Percentiles rank a stretch among this genome's conserved stretches.
Conservation (phyloP, 2,113 vertebrate genomes). For the Accipiter cooperii region DNA sequence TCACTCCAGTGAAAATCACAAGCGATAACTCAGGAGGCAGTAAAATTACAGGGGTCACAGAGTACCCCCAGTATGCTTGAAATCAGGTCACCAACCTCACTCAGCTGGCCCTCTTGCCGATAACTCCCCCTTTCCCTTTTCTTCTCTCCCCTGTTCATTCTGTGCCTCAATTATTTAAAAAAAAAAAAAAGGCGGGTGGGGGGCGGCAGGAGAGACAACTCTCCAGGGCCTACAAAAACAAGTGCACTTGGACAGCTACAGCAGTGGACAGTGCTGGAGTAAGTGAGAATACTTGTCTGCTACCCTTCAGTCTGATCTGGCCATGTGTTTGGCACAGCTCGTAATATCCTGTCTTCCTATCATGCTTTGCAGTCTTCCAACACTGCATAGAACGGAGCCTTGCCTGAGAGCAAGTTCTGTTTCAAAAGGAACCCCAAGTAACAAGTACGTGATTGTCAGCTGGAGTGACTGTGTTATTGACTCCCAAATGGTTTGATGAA, state of each 20-base stretch:
- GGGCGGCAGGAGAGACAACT: background rate
- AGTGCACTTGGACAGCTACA: background rate
- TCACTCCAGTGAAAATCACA: constrained; percentile 50
- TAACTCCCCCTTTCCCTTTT: background rate
- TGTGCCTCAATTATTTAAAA: background rate
- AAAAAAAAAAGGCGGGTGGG: background rate
- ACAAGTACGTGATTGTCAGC: background rate
- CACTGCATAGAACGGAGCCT: accelerated
- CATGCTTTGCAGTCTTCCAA: background rate
- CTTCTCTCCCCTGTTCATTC: background rate
- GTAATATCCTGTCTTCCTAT: background rate
- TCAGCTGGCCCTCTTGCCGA: constrained; percentile 27
- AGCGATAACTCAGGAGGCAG: constrained; percentile 44
- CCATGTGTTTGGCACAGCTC: background rate
- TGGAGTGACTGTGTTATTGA: background rate
- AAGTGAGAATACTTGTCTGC: background rate
- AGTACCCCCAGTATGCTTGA: background rate
- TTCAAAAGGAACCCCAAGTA: background rate
- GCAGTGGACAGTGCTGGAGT: background rate
- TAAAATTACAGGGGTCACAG: constrained; percentile 25
- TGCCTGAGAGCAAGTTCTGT: background rate
- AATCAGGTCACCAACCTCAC: constrained; percentile 24
- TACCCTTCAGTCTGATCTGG: background rate
- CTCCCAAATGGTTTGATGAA: background rate
- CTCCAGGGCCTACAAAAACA: background rate